phyloP scores from a whole-genome alignment of 2,113 vertebrate genomes.

The Eleginops maclovinus region DNA sequence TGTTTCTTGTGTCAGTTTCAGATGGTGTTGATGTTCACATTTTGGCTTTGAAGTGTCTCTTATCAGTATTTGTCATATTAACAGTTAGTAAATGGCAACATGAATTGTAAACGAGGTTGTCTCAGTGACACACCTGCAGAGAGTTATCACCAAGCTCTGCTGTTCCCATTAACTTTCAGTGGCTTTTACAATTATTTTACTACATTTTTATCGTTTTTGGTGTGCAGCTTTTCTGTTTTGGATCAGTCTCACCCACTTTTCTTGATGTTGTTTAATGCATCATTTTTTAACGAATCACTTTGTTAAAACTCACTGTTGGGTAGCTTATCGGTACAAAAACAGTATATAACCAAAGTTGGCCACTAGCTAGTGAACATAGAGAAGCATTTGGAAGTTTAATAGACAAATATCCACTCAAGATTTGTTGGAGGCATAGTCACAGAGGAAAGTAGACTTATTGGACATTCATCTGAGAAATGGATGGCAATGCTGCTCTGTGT shows the following conservation, averaged over 20 bases:
- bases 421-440: not conserved
- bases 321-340: not conserved
- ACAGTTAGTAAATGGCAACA: not conserved
- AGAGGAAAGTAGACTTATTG: not conserved
- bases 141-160: not conserved
- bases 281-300: not conserved
- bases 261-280: not conserved
- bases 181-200: not conserved
- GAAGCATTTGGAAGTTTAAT: not conserved
- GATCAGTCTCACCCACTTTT: not conserved
- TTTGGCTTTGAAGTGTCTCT: slow-evolving; percentile 14
- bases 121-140: not conserved
- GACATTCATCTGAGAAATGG: not conserved
- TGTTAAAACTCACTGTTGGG: accelerated
- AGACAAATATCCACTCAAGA: not conserved
- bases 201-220: not conserved
- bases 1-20: slow-evolving; percentile 62
- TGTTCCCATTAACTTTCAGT: not conserved
- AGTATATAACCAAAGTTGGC: not conserved
- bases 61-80: not conserved
- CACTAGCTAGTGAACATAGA: not conserved
- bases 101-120: not conserved
- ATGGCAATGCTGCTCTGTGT: not conserved
- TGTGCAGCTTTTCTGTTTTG: not conserved
- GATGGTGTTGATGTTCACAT: not conserved